A percentile compares a stretch with the other conserved stretches of the same genome.
Evolutionary conservation across 2,113 vertebrate genomes (phyloP).

Genomic region (Esox niger): DNA sequence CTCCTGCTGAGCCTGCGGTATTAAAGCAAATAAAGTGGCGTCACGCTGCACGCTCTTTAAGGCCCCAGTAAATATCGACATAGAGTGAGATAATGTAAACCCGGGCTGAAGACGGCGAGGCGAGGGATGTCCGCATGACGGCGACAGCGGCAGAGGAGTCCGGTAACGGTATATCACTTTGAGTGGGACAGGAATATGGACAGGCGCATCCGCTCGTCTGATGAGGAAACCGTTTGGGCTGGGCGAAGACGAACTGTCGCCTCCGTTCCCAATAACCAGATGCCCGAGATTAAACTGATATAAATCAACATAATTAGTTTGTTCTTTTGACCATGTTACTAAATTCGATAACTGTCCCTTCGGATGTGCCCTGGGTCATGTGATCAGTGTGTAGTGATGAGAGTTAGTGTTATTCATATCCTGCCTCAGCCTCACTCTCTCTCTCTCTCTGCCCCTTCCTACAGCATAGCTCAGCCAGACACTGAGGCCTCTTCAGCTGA

Average conservation of each 20-base stretch:
- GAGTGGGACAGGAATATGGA: slow-evolving; percentile 41
- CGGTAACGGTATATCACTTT: slow-evolving; percentile 54
- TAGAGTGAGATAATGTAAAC: slow-evolving; percentile 61
- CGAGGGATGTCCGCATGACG: slow-evolving; percentile 13
- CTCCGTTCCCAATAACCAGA: slow-evolving; percentile 21
- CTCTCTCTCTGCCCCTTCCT: no score
- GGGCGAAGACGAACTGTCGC: neutral
- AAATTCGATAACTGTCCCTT: slow-evolving; percentile 10
- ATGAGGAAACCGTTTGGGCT: slow-evolving; percentile 43
- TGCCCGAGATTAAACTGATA: slow-evolving; percentile 8
- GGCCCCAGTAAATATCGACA: slow-evolving; percentile 67
- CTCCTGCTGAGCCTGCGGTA: slow-evolving; percentile 52
- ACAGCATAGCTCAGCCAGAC: neutral
- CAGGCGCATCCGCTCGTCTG: slow-evolving; percentile 46
- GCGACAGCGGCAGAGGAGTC: slow-evolving; percentile 52
- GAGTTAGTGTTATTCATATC: slow-evolving; percentile 24
- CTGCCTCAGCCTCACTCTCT: neutral
- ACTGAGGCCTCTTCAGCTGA: slow-evolving; percentile 4
- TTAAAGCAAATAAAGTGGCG: slow-evolving; percentile 51
- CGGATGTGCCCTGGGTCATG: neutral
- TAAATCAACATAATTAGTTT: slow-evolving; percentile 18
- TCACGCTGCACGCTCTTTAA: slow-evolving; percentile 56
- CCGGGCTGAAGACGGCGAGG: slow-evolving; percentile 27
- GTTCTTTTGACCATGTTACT: slow-evolving; percentile 6
- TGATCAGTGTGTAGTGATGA: slow-evolving; percentile 19